Evolutionary conservation across 2,113 vertebrate genomes (phyloP), one percentile per base, ranked within the genome.

Genomic region (Daubentonia madagascariensis): DNA sequence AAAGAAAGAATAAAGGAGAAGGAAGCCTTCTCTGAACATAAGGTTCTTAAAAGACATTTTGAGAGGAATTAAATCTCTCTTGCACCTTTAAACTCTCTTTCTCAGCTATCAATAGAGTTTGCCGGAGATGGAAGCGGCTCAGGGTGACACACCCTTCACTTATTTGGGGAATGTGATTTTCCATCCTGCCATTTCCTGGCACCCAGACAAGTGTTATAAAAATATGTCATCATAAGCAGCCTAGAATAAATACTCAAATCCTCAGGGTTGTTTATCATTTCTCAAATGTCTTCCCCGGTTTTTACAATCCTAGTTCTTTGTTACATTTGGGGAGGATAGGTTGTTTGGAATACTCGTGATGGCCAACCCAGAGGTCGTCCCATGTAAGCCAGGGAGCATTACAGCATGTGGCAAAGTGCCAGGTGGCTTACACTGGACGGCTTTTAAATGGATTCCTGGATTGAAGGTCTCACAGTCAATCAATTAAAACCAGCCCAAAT

Each of bases 81-180:
- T 98, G 96, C 97, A 97, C 98, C 98, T 98, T 98, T 98, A 97
- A 98, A 97, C 98, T 98, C 97, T 98, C 98, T 98, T 98, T 98
- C 98, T 98, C 98, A 95, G 98, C 98, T 98, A 98, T 98, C 98
- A 98, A 96, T 98, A 98, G 97, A 98, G 97, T 98, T 98, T 98
- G 96, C 98, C 98, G 98, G 97, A 97, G 98, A 98, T 97, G 98
- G 98, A 98, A 97, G 96, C 97, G 94, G 98, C 97, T 98, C 97
- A 97, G 98, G 98, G 98, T 98, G 99, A 99, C 98, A 99, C 98
- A 98, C 98, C 98, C 98, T 98, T 98, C 98, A 98, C 98, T 99
- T 99, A 98, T 98, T 98, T 98, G 98, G 98, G 96, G 98, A 99
- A 99, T 98, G 98, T 97, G 98, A 98, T 98, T 98, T 99, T 98